Base-by-base conservation (phyloP, 2,113 vertebrate genomes). In the Brachionichthys hirsutus region DNA sequence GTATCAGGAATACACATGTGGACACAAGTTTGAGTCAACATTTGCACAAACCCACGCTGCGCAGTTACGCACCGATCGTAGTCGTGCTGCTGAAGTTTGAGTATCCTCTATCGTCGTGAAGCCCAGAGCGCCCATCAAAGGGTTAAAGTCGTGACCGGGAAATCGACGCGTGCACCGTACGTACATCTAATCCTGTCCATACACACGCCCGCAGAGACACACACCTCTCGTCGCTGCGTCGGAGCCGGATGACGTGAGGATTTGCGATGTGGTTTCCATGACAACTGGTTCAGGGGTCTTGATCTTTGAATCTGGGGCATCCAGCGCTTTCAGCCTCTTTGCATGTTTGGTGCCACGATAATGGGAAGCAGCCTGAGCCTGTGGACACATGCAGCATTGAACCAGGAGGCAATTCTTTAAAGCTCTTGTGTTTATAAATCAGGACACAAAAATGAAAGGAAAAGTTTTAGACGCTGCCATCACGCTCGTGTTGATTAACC, bases 241-340 rank as follows among this genome's bases (percentile, higher is more conserved):
- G 84, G 91, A 92, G 92, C 90, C 90, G 92, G 89, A 83, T 83
- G 92, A 92, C 84, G 88, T 81, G 89, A 89, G 89, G 91, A 93
- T 93, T 90, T 93, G 94, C 84, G 83, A 67, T 41, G 73, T 49
- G 54, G 80, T 84, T 77, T 89, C 86, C 84, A 66, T 88, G 80
- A 75, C 8, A 50, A 78, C 80, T 0, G 40, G 75, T 77, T 90
- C 87, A 88, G 90, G 52, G 91, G 91, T 91, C 93, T 92, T 92
- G 93, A 92, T 94, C 93, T 94, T 94, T 90, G 91, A 91, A 92
- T 94, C 95, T 77, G 93, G 89, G 89, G 92, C 79, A 79, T 96
- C 95, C 92, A 93, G 86, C 82, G 92, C 92, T 92, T 95, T 96
- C 86, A 96, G 92, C 92, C 92, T 94, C 91, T 95, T 96, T 67